phyloP scores from a whole-genome alignment of 2,797 vertebrate species.

The Cossypha polioptera region DNA sequence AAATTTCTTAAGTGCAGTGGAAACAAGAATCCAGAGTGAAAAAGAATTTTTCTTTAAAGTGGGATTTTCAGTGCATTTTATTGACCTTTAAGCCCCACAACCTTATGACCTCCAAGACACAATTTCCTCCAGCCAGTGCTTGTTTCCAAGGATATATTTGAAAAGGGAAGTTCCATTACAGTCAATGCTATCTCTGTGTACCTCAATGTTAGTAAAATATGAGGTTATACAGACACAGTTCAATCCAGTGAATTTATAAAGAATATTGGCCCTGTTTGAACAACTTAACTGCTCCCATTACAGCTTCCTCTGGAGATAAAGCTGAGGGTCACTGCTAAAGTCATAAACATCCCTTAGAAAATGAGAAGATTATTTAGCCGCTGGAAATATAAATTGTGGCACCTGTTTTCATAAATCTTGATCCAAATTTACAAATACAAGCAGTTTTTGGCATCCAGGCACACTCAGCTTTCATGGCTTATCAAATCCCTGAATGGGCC shows the following conservation, averaged over 20 bases:
- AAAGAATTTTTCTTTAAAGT: not conserved
- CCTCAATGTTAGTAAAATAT: not conserved
- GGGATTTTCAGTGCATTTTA: not conserved
- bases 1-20: not conserved
- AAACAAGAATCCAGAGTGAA: not conserved
- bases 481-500: not conserved
- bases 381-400: not conserved
- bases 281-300: not conserved
- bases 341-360: not conserved
- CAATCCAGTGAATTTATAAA: not conserved
- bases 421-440: not conserved
- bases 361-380: not conserved
- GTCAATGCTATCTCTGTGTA: not conserved
- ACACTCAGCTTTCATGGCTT: not conserved
- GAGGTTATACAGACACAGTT: not conserved
- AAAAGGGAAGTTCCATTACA: not conserved
- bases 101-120: not conserved
- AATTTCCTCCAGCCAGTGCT: not conserved
- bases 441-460: not conserved
- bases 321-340: not conserved
- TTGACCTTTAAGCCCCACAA: not conserved
- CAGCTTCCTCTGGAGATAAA: not conserved
- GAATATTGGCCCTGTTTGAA: not conserved
- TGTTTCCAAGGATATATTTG: not conserved
- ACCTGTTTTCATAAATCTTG: not conserved